Evolutionary conservation across 2,113 vertebrate species (phyloP), one percentile per base, ranked within the genome.

Genomic region (Salvelinus alpinus): DNA sequence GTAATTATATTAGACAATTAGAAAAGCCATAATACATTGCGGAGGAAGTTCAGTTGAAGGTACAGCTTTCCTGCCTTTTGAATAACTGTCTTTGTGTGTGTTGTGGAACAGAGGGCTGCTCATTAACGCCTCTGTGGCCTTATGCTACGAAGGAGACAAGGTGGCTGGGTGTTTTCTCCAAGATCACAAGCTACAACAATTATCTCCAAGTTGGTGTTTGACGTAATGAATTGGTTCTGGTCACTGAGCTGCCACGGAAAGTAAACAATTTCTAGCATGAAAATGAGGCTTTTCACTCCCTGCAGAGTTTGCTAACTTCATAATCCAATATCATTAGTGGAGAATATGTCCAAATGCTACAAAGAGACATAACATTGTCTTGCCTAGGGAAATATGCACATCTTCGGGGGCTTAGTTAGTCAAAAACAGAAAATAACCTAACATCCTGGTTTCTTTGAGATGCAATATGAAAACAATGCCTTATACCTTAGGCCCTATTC

Each of bases 311-410:
- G 66, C 74, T 66, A 64, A 71, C 59, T 1, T 22, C 76, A 82
- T 70, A 77, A 83, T 88, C 85, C 81, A 80, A 72, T 83, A 82
- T 92, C 84, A 90, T 90, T 90, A 90, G 79, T 34, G 74, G 76
- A 67, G 74, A 83, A 79, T 66, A 77, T 81, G 84, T 87, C 80
- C 80, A 88, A 75, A 79, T 84, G 68, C 74, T 80, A 77, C 75
- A 77, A 76, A 68, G 60, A 77, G 76, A 79, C 76, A 31, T 77
- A 80, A 66, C 75, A 76, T 80, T 83, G 80, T 64, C 76, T 60
- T 71, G 75, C 85, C 79, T 47, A 12, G 86, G 82, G 87, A 86
- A 75, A 84, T 60, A 78, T 88, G 76, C 71, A 72, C 86, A 90
- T 86, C 84, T 85, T 80, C 73, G 68, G 73, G 79, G 72, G 66